Evolutionary conservation across 2,888 invertebrate species (phyloP).

Genomic region (Nezara viridula): DNA sequence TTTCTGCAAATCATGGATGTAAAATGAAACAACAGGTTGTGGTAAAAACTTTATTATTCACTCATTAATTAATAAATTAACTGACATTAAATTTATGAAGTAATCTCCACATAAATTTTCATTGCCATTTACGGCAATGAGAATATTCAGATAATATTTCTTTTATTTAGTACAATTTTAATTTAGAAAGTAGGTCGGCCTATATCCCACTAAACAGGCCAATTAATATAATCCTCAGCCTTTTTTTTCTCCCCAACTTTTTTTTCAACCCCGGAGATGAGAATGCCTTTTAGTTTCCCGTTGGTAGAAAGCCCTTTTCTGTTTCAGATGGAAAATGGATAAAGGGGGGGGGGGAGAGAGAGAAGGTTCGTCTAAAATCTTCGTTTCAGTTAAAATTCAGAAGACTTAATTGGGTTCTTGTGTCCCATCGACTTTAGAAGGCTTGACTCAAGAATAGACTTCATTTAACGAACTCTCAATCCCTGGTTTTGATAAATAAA

Average conservation of each 20-base stretch:
- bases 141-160: background rate
- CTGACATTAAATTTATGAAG: no score
- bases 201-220: background rate
- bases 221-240: background rate
- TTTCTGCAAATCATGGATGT: no score
- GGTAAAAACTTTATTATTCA: no score
- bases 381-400: constrained; percentile 6
- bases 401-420: constrained; percentile 38
- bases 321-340: background rate
- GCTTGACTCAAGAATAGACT: background rate
- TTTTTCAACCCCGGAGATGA: background rate
- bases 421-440: constrained; percentile 5
- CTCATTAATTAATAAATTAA: no score
- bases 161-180: background rate
- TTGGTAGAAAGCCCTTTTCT: constrained; percentile 7
- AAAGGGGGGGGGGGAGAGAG: background rate
- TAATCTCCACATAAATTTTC: no score
- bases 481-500: background rate
- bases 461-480: constrained; percentile 1
- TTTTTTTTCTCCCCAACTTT: background rate
- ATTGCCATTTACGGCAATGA: no score
- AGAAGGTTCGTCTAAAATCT: background rate
- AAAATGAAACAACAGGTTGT: no score
- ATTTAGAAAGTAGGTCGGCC: background rate
- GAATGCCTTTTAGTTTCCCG: constrained; percentile 4